Conservation (phyloP, 2,888 invertebrate genomes). For the Tetragnatha montana region DNA sequence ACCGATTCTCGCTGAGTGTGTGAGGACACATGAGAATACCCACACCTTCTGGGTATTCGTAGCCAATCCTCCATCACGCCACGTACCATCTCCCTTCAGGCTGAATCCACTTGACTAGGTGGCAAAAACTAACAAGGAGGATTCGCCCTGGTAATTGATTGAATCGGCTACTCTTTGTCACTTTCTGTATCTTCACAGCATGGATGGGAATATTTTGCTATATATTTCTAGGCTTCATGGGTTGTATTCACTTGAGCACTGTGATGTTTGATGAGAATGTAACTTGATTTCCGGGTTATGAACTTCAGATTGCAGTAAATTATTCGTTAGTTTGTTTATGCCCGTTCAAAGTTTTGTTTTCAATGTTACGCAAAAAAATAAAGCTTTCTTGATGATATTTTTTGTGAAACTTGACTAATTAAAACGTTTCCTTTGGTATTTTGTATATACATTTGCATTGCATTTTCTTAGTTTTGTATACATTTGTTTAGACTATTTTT, state of each 20-base stretch:
- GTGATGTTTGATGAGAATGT: not conserved
- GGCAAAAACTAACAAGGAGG: not conserved
- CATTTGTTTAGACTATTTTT: no score
- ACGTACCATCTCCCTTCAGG: not conserved
- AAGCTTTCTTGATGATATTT: no score
- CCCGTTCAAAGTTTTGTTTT: no score
- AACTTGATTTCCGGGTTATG: no score
- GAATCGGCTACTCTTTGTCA: constrained; percentile 1
- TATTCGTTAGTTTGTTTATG: no score
- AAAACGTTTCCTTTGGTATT: no score
- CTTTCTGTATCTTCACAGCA: not conserved
- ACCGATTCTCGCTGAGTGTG: not conserved
- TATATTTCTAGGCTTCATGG: not conserved
- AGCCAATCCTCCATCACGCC: not conserved
- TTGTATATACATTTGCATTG: no score
- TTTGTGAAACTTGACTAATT: no score
- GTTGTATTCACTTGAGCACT: not conserved
- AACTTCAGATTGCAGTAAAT: no score
- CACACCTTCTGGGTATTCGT: not conserved
- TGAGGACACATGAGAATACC: not conserved
- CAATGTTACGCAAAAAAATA: no score
- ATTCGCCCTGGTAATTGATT: constrained; percentile 5
- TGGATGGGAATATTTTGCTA: not conserved
- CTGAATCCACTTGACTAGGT: constrained; percentile 3
- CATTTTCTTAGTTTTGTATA: no score